Base-by-base conservation (phyloP, 2,888 invertebrate species). In the Ormia ochracea region DNA sequence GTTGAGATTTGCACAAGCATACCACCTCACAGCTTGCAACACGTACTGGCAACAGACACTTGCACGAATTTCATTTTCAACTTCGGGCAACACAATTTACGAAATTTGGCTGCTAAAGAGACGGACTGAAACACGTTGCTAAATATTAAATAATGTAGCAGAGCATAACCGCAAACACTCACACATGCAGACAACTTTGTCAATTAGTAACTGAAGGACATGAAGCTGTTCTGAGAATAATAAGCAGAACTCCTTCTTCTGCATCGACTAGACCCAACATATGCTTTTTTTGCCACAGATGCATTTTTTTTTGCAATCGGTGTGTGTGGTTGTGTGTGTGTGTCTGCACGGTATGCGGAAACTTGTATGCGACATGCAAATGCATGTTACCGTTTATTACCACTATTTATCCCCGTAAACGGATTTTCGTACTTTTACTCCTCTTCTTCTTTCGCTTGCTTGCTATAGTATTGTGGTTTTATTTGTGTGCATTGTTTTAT, bases 211-310 rank as follows among this genome's bases (percentile, higher is more conserved):
- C 31, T 48, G n/a, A 56, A 58, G 33, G 50, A 75, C 33, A 52
- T 33, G 74, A 36, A 65, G 65, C 19, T 73, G 28, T 7, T 41
- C 17, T 54, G 33, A 54, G 43, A 54, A 63, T 63, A 45, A 26
- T 45, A 10, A 26, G 28, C 33, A 45, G 12, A 17, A 17, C 12
- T 6, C 6, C 1, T n/a, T n/a, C n/a, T n/a, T n/a, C n/a, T n/a
- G n/a, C n/a, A n/a, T n/a, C n/a, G n/a, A n/a, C n/a, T n/a, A 50
- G 3, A 31, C 33, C 17, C 17, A 36, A 45, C 9, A n/a, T 5
- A 4, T 23, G 4, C 36, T 19, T 26, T 65, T 54, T 41, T 14
- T 54, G 21, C 45, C 43, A 10, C 7, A 19, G 31, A 28, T 50
- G 3, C 12, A 41, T 50, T 19, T 50, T 19, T 70, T n/a, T 36